phyloP scores from a whole-genome alignment of 2,113 vertebrate genomes.

The Pituophis catenifer region DNA sequence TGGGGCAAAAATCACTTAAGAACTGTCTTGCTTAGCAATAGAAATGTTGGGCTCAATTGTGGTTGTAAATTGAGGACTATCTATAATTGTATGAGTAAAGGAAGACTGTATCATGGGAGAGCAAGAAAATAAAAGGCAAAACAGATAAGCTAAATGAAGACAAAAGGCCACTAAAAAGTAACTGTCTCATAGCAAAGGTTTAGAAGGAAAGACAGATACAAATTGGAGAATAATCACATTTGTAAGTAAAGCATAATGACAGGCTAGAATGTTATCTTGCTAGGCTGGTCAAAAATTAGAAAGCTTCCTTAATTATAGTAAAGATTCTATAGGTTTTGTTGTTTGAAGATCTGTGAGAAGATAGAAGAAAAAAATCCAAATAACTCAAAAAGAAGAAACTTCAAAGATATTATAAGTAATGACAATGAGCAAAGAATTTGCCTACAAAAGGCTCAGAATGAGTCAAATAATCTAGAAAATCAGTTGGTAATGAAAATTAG shows the following conservation, averaged over 20 bases:
- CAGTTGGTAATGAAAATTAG: not conserved
- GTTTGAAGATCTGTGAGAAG: slow-evolving; percentile 16
- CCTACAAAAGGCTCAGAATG: not conserved
- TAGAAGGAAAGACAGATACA: not conserved
- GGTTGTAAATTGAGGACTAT: not conserved
- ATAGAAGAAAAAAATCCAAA: not conserved
- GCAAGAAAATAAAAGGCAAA: not conserved
- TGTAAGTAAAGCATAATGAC: slow-evolving; percentile 17
- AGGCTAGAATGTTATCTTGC: slow-evolving; percentile 10
- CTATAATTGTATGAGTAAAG: not conserved
- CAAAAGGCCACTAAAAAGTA: not conserved
- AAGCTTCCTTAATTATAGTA: not conserved
- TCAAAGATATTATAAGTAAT: not conserved
- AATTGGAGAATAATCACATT: slow-evolving; percentile 56
- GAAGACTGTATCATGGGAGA: not conserved
- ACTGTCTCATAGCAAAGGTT: not conserved
- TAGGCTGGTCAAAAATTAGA: not conserved
- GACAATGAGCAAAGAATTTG: not conserved
- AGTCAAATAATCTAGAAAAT: not conserved
- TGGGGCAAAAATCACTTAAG: not conserved
- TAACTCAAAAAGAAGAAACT: not conserved
- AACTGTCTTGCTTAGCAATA: not conserved
- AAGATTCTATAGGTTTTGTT: slow-evolving; percentile 5
- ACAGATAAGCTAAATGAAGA: not conserved
- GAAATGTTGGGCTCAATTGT: not conserved